These are phyloP conservation scores for Bradypus variegatus DNA, from an alignment of 2,797 vertebrate species.

Conservation along the genomic window DNA sequence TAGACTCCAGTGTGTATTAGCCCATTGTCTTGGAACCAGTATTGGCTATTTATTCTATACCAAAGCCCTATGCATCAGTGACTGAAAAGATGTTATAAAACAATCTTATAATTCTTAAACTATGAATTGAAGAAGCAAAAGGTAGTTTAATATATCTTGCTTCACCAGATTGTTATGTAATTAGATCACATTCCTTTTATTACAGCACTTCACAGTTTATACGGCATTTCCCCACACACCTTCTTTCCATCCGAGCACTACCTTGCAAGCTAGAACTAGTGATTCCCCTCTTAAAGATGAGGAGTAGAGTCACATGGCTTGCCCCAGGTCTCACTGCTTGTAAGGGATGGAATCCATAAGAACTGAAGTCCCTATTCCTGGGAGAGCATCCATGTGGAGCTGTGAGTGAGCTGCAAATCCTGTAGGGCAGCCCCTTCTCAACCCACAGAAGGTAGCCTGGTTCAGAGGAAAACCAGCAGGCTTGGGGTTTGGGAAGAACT, in stretches of 20 bases:
- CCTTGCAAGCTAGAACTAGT: background rate
- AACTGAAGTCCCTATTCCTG: background rate
- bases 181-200: background rate
- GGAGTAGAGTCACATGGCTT: background rate
- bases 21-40: background rate
- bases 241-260: background rate
- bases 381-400: fast-evolving
- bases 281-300: background rate
- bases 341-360: background rate
- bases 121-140: constrained; percentile 44
- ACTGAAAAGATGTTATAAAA: constrained; percentile 18
- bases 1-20: background rate
- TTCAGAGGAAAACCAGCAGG: background rate
- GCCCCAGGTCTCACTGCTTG: background rate
- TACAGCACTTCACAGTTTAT: background rate
- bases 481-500: background rate
- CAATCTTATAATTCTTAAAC: constrained; percentile 18
- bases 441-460: background rate
- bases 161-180: constrained; percentile 48
- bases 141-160: constrained; percentile 24
- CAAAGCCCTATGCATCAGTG: background rate
- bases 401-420: background rate
- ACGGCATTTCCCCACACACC: background rate
- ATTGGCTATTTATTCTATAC: background rate
- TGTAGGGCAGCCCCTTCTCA: background rate